Percentiles rank a stretch among this genome's conserved stretches.
These are phyloP conservation scores for Dicrostonyx torquatus DNA, from an alignment of 2,797 vertebrate species.

Conservation along the genomic window DNA sequence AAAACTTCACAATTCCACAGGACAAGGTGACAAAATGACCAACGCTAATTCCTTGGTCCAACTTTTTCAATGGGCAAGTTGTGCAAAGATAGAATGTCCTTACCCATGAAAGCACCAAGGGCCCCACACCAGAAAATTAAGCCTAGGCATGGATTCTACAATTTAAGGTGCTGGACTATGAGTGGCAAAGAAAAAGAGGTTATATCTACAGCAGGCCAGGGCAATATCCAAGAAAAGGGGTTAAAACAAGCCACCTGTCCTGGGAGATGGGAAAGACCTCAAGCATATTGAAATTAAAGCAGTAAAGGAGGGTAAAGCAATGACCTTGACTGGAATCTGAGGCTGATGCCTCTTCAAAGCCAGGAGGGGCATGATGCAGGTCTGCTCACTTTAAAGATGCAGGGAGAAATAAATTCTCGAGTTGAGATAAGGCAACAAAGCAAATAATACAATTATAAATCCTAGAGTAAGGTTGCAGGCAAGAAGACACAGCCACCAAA, in stretches of 20 bases:
- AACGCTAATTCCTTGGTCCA: background rate
- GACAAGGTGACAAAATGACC: background rate
- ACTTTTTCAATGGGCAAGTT: background rate
- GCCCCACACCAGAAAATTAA: background rate
- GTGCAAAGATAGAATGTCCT: background rate
- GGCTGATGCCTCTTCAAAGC: background rate
- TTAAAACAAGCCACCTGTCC: background rate
- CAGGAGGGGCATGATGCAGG: background rate
- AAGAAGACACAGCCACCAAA: background rate
- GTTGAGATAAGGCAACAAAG: background rate
- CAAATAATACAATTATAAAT: background rate
- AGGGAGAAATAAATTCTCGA: conserved; percentile 19
- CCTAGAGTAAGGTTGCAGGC: background rate
- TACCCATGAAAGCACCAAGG: background rate
- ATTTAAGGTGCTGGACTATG: background rate
- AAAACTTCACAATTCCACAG: background rate
- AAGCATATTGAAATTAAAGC: background rate
- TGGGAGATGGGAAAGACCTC: background rate
- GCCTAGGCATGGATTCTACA: background rate
- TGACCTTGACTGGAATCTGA: background rate
- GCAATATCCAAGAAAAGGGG: background rate
- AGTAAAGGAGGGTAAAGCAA: background rate
- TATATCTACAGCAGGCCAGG: background rate
- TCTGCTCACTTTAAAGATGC: conserved; percentile 30
- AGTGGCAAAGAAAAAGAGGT: background rate